Percentiles rank a stretch among this genome's conserved stretches.
These are phyloP conservation scores for Ligdia adustata DNA, from an alignment of 2,888 invertebrate genomes.

Conservation along the genomic window DNA sequence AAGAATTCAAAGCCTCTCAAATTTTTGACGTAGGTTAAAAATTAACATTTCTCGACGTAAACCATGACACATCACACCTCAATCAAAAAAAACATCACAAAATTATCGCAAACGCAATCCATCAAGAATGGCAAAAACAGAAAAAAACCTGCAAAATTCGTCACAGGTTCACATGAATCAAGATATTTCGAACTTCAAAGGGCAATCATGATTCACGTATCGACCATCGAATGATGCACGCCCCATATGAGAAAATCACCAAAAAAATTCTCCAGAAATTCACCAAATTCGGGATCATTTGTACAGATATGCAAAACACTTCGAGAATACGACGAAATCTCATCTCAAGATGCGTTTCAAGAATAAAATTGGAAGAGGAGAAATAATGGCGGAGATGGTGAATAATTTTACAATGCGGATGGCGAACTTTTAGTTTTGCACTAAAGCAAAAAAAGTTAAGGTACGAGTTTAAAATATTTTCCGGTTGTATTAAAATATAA, in stretches of 20 bases:
- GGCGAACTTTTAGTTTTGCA: too few relatives aligned
- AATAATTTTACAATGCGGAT: not conserved
- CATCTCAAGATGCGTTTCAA: slow-evolving; percentile 1
- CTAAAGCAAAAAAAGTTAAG: too few relatives aligned
- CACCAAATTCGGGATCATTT: slow-evolving; percentile 12
- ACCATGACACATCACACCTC: not conserved
- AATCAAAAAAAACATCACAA: not conserved
- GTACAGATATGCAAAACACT: slow-evolving; percentile 46
- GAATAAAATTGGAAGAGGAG: slow-evolving; percentile 1
- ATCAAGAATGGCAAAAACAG: not conserved
- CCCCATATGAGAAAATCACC: slow-evolving; percentile 4
- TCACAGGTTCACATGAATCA: slow-evolving; percentile 6
- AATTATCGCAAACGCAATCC: not conserved
- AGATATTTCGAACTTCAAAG: slow-evolving; percentile 8
- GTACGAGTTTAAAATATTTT: too few relatives aligned
- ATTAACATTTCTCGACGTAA: too few relatives aligned
- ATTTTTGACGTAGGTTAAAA: too few relatives aligned
- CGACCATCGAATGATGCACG: slow-evolving; percentile 5
- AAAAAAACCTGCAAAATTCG: slow-evolving; percentile 6
- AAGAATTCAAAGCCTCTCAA: too few relatives aligned
- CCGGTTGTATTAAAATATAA: too few relatives aligned
- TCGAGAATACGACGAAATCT: slow-evolving; percentile 37
- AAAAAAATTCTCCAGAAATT: slow-evolving; percentile 9
- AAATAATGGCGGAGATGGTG: not conserved
- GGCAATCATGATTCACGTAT: slow-evolving; percentile 19